Percentiles rank a stretch among this genome's conserved stretches.
These are phyloP conservation scores for Xanthorhoe spadicearia DNA, from an alignment of 2,888 invertebrate species.

Conservation along the genomic window DNA sequence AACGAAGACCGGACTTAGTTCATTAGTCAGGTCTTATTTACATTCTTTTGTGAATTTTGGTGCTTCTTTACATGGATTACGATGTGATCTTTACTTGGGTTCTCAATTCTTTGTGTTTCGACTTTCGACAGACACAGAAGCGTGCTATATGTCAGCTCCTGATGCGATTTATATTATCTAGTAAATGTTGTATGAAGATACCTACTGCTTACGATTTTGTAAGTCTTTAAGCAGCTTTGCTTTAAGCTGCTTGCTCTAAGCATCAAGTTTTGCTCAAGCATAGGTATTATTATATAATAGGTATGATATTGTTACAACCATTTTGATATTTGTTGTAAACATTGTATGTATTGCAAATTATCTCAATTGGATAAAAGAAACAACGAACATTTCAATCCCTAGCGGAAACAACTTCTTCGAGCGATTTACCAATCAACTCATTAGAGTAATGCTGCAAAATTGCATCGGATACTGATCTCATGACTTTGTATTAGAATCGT, in stretches of 20 bases:
- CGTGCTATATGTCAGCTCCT: no score
- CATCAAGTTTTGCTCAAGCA: no score
- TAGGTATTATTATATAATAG: no score
- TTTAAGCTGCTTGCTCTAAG: no score
- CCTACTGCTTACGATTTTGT: no score
- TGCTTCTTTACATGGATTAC: constrained; percentile 15
- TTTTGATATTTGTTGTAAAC: neutral
- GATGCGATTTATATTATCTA: no score
- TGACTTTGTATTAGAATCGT: constrained; percentile 38
- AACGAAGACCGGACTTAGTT: constrained; percentile 35
- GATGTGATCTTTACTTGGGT: no score
- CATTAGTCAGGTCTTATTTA: constrained; percentile 23
- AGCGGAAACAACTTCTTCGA: constrained; percentile 43
- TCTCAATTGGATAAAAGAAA: constrained; percentile 25
- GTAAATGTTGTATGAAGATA: no score
- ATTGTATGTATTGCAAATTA: neutral
- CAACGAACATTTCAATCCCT: constrained; percentile 33
- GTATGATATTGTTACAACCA: neutral
- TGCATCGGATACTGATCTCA: constrained; percentile 37
- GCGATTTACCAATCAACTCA: constrained; percentile 46
- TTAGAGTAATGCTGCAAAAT: constrained; percentile 40
- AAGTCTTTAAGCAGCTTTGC: no score
- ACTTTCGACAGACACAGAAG: no score
- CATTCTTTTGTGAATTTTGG: constrained; percentile 2
- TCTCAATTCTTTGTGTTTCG: neutral